Evolutionary conservation across 1,140 invertebrate species (phyloP).

Genomic region (Listronotus oregonensis): DNA sequence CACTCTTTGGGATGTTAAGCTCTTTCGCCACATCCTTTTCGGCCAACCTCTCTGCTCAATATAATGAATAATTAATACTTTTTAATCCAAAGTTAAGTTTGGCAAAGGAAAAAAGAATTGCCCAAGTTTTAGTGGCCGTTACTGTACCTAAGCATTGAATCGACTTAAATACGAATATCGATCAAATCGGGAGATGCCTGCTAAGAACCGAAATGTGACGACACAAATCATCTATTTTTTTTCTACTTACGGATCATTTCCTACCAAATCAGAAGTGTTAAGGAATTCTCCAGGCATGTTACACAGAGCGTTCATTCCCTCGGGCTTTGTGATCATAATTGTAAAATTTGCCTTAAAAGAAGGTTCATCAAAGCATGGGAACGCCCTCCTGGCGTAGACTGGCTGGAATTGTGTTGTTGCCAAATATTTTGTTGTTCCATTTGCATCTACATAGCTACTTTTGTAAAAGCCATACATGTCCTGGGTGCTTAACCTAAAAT

Average conservation of each 20-base stretch:
- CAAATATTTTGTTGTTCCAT: conserved; percentile 50
- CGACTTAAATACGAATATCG: too few relatives aligned
- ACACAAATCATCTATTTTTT: too few relatives aligned
- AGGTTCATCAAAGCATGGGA: conserved; percentile 92
- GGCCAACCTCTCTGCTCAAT: too few relatives aligned
- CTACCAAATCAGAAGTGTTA: conserved; percentile 7
- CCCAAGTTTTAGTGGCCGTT: too few relatives aligned
- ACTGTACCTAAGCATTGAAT: too few relatives aligned
- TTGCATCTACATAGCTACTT: conserved; percentile 31
- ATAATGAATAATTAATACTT: too few relatives aligned
- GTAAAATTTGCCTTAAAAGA: conserved; percentile 76
- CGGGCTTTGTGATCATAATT: conserved; percentile 66
- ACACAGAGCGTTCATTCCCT: conserved; percentile 60
- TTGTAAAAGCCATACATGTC: conserved; percentile 43
- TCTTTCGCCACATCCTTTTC: too few relatives aligned
- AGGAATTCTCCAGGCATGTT: conserved; percentile 54
- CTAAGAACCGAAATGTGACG: too few relatives aligned
- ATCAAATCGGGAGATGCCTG: too few relatives aligned
- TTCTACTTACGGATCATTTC: conserved; percentile 24
- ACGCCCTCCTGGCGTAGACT: conserved; percentile 76
- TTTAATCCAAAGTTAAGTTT: too few relatives aligned
- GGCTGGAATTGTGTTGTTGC: conserved; percentile 82
- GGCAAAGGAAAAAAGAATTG: too few relatives aligned
- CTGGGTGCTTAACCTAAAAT: conserved; percentile 23
- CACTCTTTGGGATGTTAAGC: too few relatives aligned